Evolutionary conservation across 1,140 invertebrate genomes (phyloP).

Genomic region (Drosophila kohkoa): DNA sequence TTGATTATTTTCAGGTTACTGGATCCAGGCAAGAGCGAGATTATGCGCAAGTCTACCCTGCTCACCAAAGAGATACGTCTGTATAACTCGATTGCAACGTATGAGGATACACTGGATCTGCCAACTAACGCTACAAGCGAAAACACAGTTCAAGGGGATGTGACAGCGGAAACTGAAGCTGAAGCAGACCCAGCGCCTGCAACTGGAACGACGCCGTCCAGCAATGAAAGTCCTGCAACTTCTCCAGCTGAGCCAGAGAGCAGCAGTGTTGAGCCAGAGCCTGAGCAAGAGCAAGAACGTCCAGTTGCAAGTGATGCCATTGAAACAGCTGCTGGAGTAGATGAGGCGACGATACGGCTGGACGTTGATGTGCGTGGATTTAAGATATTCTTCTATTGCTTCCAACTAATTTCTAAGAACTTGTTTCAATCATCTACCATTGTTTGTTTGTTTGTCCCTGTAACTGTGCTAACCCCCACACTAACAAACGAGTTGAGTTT

Average conservation of each 20-base stretch:
- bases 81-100: conserved; percentile 66
- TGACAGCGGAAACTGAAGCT: neutral
- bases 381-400: conserved; percentile 28
- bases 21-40: conserved; percentile 55
- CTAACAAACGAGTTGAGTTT: conserved; percentile 77
- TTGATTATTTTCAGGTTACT: conserved; percentile 61
- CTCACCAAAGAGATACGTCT: conserved; percentile 64
- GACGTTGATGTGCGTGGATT: conserved; percentile 74
- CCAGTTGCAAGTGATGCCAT: neutral
- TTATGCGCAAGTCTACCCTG: conserved; percentile 44
- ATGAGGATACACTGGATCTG: conserved; percentile 47
- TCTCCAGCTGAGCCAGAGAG: neutral
- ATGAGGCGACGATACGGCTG: conserved; percentile 5
- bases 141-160: neutral
- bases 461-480: conserved; percentile 50
- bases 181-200: neutral
- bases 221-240: neutral
- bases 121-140: neutral
- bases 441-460: conserved; percentile 18
- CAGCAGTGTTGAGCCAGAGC: neutral
- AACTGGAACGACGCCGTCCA: neutral
- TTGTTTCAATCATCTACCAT: conserved; percentile 20
- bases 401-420: conserved; percentile 31
- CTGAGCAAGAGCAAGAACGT: neutral
- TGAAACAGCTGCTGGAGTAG: neutral